Percentiles rank a stretch among this genome's conserved stretches.
Conservation (phyloP, 2,113 vertebrate species). For the Leptocoma aspasia region DNA sequence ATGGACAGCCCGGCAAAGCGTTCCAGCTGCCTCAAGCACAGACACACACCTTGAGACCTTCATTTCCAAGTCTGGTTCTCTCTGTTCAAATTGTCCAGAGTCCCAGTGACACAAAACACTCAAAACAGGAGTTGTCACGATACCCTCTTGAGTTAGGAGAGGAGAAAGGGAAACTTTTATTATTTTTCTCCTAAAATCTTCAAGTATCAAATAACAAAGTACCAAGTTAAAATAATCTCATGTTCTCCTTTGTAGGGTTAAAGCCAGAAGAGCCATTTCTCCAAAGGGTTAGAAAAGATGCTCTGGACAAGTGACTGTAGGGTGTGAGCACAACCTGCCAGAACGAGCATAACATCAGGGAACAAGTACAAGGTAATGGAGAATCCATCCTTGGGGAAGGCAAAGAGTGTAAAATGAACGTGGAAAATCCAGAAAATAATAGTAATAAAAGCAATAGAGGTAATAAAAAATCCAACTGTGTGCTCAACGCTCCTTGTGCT, state of each 20-base stretch:
- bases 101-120: not conserved
- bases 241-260: not conserved
- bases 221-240: not conserved
- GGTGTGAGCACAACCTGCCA: not conserved
- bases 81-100: not conserved
- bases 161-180: not conserved
- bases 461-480: not conserved
- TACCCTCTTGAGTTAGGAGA: not conserved
- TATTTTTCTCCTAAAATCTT: not conserved
- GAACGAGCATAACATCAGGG: not conserved
- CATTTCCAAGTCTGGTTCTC: not conserved
- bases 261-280: not conserved
- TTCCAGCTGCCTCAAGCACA: not conserved
- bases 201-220: not conserved
- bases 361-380: not conserved
- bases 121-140: not conserved
- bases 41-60: not conserved
- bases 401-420: not conserved
- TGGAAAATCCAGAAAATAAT: not conserved
- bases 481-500: rapidly evolving
- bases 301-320: not conserved
- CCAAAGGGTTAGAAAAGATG: not conserved
- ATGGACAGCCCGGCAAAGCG: not conserved
- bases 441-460: not conserved
- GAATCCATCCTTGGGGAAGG: not conserved